Conservation (phyloP, 2,888 invertebrate genomes). For the Phaedon cochleariae region DNA sequence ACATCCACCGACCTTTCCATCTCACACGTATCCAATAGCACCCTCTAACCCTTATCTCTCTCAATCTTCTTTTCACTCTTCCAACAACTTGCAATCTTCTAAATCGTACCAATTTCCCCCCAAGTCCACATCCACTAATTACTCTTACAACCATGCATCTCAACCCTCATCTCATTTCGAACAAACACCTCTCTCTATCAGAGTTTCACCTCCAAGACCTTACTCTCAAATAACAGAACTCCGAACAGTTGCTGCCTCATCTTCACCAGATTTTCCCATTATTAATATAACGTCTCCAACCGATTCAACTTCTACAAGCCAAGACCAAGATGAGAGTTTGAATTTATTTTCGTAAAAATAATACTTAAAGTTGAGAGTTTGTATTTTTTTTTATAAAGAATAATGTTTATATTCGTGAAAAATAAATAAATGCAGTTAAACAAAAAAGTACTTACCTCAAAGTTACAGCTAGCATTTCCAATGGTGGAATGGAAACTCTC, state of each 20-base stretch:
- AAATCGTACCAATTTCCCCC: background rate
- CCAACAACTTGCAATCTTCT: background rate
- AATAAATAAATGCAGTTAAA: background rate
- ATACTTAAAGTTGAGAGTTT: too few relatives aligned
- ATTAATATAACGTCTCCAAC: constrained; percentile 1
- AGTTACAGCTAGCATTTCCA: too few relatives aligned
- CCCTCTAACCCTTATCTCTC: background rate
- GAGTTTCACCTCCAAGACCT: constrained; percentile 8
- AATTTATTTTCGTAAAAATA: constrained; percentile 1
- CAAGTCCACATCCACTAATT: constrained; percentile 1
- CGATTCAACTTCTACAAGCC: constrained; percentile 1
- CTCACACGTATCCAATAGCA: too few relatives aligned
- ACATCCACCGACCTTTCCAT: too few relatives aligned
- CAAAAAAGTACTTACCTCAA: constrained; percentile 15
- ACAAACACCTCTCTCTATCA: background rate
- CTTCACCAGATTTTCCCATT: constrained; percentile 3
- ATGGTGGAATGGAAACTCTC: constrained; percentile 22
- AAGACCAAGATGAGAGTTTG: constrained; percentile 5
- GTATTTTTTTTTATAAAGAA: constrained; percentile 10
- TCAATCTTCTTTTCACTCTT: background rate
- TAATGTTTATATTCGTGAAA: constrained; percentile 2
- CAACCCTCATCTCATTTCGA: background rate
- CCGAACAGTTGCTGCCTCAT: constrained; percentile 4
- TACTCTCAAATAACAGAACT: constrained; percentile 8
- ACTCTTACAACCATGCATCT: background rate